phyloP scores from a whole-genome alignment of 2,888 invertebrate species.

The Clanis bilineata region DNA sequence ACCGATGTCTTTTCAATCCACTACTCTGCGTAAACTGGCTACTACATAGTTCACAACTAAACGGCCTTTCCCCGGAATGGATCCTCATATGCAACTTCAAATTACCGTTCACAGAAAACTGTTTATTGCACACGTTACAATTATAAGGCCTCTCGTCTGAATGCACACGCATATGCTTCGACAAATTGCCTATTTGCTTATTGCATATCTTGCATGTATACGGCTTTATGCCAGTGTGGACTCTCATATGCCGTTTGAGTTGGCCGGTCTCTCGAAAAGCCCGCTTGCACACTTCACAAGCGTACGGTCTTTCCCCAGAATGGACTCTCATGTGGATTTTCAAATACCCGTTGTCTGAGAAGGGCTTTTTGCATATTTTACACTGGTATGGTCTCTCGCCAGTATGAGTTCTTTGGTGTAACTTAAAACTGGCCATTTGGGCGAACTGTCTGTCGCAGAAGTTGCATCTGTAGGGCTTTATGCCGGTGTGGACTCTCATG shows the following conservation, averaged over 20 bases:
- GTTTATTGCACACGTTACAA: conserved; percentile 56
- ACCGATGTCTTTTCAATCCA: conserved; percentile 52
- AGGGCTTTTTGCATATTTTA: conserved; percentile 66
- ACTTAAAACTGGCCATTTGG: conserved; percentile 69
- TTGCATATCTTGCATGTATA: conserved; percentile 72
- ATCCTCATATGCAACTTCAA: conserved; percentile 58
- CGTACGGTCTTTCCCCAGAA: conserved; percentile 65
- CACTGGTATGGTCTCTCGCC: conserved; percentile 65
- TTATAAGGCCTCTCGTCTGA: conserved; percentile 53
- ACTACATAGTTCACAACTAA: conserved; percentile 47
- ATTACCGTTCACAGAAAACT: conserved; percentile 55
- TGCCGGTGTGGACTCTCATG: conserved; percentile 67
- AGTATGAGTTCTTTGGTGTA: conserved; percentile 67
- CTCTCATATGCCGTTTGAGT: conserved; percentile 62
- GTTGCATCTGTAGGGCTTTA: conserved; percentile 65
- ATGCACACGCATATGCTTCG: conserved; percentile 68
- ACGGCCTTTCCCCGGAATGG: conserved; percentile 50
- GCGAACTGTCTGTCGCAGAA: conserved; percentile 67
- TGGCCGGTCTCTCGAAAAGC: conserved; percentile 66
- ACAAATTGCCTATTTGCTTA: conserved; percentile 68
- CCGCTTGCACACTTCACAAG: conserved; percentile 63
- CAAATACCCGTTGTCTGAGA: conserved; percentile 70
- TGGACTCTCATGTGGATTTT: conserved; percentile 73
- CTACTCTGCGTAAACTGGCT: conserved; percentile 53
- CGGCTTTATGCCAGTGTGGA: conserved; percentile 65